Evolutionary conservation across 2,113 vertebrate species (phyloP).

Genomic region (Phainopepla nitens): DNA sequence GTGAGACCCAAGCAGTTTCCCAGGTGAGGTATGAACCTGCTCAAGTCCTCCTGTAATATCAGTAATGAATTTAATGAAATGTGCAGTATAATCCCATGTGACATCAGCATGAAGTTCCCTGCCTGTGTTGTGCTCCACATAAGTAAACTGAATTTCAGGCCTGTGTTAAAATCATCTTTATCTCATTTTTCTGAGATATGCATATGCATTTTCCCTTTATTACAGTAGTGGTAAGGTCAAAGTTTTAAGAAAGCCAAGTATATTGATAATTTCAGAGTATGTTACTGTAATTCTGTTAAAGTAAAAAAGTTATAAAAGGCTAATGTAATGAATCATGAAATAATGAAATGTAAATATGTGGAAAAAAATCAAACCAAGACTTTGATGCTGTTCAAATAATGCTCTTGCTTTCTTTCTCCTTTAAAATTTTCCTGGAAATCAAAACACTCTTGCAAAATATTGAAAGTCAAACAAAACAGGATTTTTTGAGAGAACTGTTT

Average conservation of each 20-base stretch:
- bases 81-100: background rate
- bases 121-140: background rate
- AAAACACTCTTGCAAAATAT: background rate
- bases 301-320: background rate
- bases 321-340: background rate
- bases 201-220: background rate
- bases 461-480: background rate
- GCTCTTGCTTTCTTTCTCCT: background rate
- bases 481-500: background rate
- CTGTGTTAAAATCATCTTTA: background rate
- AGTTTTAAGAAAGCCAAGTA: background rate
- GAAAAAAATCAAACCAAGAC: background rate
- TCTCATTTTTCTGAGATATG: background rate
- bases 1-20: background rate
- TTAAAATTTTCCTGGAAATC: slow-evolving; percentile 44
- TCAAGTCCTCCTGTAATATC: background rate
- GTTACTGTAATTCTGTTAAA: background rate
- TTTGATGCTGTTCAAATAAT: background rate
- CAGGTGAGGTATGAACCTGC: background rate
- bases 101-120: background rate
- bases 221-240: background rate
- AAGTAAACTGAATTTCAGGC: background rate
- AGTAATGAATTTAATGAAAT: background rate
- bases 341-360: background rate
- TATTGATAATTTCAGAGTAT: background rate